Evolutionary conservation across 2,797 vertebrate genomes (phyloP), one percentile per base, ranked within the genome.

Genomic region (Helarctos malayanus): DNA sequence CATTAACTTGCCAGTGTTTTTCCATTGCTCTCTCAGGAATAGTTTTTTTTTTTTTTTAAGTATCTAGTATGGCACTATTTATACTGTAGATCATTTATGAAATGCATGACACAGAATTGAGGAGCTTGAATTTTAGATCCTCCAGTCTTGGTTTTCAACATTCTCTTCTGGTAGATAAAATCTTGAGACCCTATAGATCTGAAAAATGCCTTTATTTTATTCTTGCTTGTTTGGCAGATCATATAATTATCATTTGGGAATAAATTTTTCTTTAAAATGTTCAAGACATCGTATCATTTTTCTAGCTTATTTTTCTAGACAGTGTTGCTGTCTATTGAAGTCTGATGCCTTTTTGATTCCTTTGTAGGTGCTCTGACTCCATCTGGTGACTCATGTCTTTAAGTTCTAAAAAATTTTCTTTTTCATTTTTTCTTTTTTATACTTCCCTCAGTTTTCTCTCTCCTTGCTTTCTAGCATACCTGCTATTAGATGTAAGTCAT

Each of bases 181-280:
- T 83, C 73, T 78, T 71, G 65, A 91, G 38, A 59, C 49, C 27
- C 45, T n/a, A 4, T n/a, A 61, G 29, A 71, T 95, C 25, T 91
- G 56, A 83, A 86, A 96, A 79, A 71, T 95, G 8, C 15, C 10
- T 90, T 82, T 90, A 71, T 94, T 94, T 57, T 89, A 13, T 63
- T 78, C 25, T 7, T 57, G 41, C 45, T 86, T 94, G 38, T 80
- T 92, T 86, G 81, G 10, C 54, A 93, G n/a, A 87, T 54, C 14
- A 49, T 94, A 21, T 69, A 65, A 94, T 82, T 94, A 75, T 73
- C 52, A 78, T 71, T 86, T 38, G 16, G 29, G 79, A 80, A 38
- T 84, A 84, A 54, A 85, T 71, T 54, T 75, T 63, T 18, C 57
- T 75, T 59, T 52, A 75, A 47, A 80, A 41, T 85, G 16, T 73